phyloP scores from a whole-genome alignment of 2,797 vertebrate genomes.

The Moxostoma hubbsi region DNA sequence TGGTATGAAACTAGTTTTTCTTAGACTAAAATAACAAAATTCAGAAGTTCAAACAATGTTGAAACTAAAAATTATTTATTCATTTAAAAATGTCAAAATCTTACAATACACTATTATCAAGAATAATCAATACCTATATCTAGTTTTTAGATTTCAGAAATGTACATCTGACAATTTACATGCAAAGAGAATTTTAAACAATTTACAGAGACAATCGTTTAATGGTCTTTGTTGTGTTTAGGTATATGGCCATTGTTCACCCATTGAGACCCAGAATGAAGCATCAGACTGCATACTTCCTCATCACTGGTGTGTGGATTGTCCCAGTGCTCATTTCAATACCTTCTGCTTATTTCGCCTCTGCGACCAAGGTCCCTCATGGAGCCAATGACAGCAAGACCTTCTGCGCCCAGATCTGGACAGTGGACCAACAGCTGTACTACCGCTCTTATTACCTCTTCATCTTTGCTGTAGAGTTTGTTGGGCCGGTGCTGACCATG shows the following conservation, averaged over 20 bases:
- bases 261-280: slow-evolving; percentile 96
- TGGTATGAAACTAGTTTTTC: no score
- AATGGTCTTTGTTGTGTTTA: slow-evolving; percentile 57
- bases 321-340: slow-evolving; percentile 91
- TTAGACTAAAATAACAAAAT: no score
- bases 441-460: slow-evolving; percentile 96
- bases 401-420: slow-evolving; percentile 98
- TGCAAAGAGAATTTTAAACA: no score
- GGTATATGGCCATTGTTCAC: slow-evolving; percentile 95
- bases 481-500: slow-evolving; percentile 90
- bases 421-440: slow-evolving; percentile 89
- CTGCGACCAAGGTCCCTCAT: slow-evolving; percentile 84
- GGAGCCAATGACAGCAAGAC: slow-evolving; percentile 81
- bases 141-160: no score
- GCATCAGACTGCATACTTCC: slow-evolving; percentile 88
- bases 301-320: slow-evolving; percentile 90
- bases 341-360: slow-evolving; percentile 93
- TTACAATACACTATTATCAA: no score
- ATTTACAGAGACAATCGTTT: background rate
- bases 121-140: no score
- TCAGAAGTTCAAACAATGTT: no score
- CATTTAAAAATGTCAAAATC: no score
- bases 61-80: no score
- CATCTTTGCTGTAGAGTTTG: slow-evolving; percentile 90
- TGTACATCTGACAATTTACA: no score